Conservation (phyloP, 2,113 vertebrate genomes). For the Larimichthys crocea region DNA sequence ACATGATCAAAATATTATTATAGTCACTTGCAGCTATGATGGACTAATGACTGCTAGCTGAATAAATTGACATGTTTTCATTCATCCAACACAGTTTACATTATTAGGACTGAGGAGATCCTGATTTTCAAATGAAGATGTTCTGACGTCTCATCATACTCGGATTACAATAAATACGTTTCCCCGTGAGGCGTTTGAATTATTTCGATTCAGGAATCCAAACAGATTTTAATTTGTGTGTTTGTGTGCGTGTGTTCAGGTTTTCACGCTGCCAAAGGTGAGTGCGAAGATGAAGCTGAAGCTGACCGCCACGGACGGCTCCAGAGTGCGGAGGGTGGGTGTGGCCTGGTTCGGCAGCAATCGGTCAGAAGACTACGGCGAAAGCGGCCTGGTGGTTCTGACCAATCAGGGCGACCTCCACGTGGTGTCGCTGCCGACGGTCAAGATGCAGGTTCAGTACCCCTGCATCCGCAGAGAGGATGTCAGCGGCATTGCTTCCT, state of each 20-base stretch:
- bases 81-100: too few relatives aligned
- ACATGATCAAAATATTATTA: too few relatives aligned
- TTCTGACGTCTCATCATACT: too few relatives aligned
- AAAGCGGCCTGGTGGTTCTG: slow-evolving; percentile 91
- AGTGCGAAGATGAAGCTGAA: slow-evolving; percentile 96
- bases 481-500: slow-evolving; percentile 97
- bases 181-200: too few relatives aligned
- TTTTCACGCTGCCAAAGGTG: slow-evolving; percentile 96
- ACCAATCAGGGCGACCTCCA: slow-evolving; percentile 97
- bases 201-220: too few relatives aligned
- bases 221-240: too few relatives aligned
- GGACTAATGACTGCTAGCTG: too few relatives aligned
- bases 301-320: slow-evolving; percentile 94
- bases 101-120: too few relatives aligned
- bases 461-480: slow-evolving; percentile 96
- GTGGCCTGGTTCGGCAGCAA: slow-evolving; percentile 92
- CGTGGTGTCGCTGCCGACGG: slow-evolving; percentile 91
- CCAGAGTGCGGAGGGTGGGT: slow-evolving; percentile 89
- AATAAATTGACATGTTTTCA: background rate
- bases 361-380: slow-evolving; percentile 88
- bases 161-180: too few relatives aligned
- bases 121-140: too few relatives aligned
- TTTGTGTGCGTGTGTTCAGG: slow-evolving; percentile 73
- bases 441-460: slow-evolving; percentile 94
- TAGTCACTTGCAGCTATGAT: too few relatives aligned